Evolutionary conservation across 1,140 invertebrate genomes (phyloP).

Genomic region (Lineus longissimus): DNA sequence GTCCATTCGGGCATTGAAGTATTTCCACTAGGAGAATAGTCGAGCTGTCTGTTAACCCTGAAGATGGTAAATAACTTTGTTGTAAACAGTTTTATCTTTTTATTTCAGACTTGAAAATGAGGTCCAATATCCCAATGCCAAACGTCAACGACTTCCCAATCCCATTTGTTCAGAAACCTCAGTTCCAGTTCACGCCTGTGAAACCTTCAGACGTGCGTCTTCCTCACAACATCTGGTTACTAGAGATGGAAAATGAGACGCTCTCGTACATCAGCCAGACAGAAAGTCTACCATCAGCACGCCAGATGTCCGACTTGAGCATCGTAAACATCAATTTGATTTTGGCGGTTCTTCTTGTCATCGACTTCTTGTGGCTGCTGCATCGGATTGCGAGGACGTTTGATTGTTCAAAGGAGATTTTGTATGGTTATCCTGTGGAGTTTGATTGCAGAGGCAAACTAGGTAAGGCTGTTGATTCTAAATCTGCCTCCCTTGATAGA

Average conservation of each 20-base stretch:
- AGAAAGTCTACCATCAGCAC: background rate
- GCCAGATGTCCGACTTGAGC: background rate
- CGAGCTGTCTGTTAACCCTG: too few relatives aligned
- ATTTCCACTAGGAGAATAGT: too few relatives aligned
- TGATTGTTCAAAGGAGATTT: background rate
- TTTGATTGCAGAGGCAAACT: background rate
- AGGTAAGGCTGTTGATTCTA: too few relatives aligned
- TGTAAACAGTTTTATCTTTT: background rate
- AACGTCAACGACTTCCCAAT: background rate
- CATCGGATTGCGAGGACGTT: background rate
- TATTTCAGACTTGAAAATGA: constrained; percentile 2
- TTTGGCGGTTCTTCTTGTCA: background rate
- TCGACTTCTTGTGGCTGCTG: background rate
- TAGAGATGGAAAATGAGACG: background rate
- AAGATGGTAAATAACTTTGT: too few relatives aligned
- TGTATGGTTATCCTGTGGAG: background rate
- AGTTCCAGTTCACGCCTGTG: background rate
- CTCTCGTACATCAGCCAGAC: background rate
- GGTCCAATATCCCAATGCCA: background rate
- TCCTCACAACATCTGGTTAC: background rate
- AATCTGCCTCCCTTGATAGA: too few relatives aligned
- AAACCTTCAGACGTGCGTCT: background rate
- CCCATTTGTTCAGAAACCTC: background rate
- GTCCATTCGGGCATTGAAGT: too few relatives aligned
- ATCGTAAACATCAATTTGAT: background rate